Base-by-base conservation (phyloP, 1,140 invertebrate species). In the Drosophila repletoides region DNA sequence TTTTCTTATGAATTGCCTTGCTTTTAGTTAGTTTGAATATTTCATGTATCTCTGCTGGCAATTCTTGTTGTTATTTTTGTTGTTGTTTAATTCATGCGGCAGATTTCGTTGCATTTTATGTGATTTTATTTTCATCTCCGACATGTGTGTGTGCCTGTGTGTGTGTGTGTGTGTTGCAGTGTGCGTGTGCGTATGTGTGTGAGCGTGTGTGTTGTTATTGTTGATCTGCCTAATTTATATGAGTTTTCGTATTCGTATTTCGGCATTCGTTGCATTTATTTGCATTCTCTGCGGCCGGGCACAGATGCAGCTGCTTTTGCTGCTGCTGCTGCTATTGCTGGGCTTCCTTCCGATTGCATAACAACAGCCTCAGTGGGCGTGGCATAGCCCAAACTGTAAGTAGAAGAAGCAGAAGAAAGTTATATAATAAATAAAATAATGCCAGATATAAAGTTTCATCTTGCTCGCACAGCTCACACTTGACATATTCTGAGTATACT, bases 71-170 rank as follows among this genome's bases (percentile, higher is more conserved):
- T 22, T 55, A 19, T 34, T 56, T 29, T 9, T 48, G 29, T 48
- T 68, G 36, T 73, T 73, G 60, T 26, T 84, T 21, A 75, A 45
- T 75, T 64, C 46, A 71, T 72, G 58, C 72, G 53, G 51, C 76
- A 76, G 55, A 71, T 61, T 81, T 66, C 17, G 72, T 66, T 48
- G 79, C 77, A 83, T 83, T 77, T 83, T 83, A 77, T 73, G 48
- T 76, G 76, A 64, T 76, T 80, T 80, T 76, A 58, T 56, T 69
- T 72, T 15, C 12, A 38, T 38, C 52, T 33, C 17, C 5, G 12
- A 7, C 43, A 46, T 46, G 17, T 49, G 26, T 33, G 9, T 43
- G 33, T 55, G 14, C 31, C 10, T 15, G 2, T 51, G 9, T 43
- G n/a, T 21, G 5, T 56, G 2, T 45, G 17, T 48, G 7, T 61